Evolutionary conservation across 2,888 invertebrate species (phyloP).

Genomic region (Tortrix viridana): DNA sequence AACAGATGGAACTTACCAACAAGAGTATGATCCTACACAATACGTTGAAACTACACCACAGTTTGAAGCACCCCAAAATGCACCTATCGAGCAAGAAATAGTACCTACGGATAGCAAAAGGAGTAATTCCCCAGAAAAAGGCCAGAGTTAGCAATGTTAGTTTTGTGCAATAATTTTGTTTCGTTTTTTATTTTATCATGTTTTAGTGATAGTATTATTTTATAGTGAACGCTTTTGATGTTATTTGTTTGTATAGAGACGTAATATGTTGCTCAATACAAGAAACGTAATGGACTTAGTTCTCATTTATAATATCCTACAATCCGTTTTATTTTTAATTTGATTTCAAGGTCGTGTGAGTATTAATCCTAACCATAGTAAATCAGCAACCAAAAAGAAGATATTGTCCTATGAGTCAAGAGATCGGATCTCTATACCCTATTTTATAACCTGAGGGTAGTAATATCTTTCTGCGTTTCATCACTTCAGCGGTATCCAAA

Average conservation of each 20-base stretch:
- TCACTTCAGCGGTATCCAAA: no score
- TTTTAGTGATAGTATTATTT: conserved; percentile 38
- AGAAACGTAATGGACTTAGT: conserved; percentile 41
- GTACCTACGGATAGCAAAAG: conserved; percentile 47
- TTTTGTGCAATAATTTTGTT: conserved; percentile 70
- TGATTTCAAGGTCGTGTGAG: no score
- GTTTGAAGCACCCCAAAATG: conserved; percentile 31
- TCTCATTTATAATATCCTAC: conserved; percentile 38
- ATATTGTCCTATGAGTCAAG: no score
- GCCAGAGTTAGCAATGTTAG: conserved; percentile 69
- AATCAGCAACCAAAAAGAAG: no score
- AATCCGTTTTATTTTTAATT: not conserved
- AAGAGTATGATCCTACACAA: conserved; percentile 60
- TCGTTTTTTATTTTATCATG: conserved; percentile 50
- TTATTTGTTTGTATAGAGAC: conserved; percentile 43
- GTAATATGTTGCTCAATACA: conserved; percentile 51
- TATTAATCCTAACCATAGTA: no score
- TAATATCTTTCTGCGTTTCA: no score
- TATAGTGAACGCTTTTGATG: conserved; percentile 51
- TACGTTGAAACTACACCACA: conserved; percentile 50
- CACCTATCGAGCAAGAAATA: conserved; percentile 33
- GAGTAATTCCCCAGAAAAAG: conserved; percentile 52
- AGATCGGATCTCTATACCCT: no score
- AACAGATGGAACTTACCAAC: conserved; percentile 60
- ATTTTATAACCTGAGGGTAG: no score